Percentiles rank a stretch among this genome's conserved stretches.
Conservation (phyloP, 2,797 vertebrate genomes). For the Simalia tracyae region DNA sequence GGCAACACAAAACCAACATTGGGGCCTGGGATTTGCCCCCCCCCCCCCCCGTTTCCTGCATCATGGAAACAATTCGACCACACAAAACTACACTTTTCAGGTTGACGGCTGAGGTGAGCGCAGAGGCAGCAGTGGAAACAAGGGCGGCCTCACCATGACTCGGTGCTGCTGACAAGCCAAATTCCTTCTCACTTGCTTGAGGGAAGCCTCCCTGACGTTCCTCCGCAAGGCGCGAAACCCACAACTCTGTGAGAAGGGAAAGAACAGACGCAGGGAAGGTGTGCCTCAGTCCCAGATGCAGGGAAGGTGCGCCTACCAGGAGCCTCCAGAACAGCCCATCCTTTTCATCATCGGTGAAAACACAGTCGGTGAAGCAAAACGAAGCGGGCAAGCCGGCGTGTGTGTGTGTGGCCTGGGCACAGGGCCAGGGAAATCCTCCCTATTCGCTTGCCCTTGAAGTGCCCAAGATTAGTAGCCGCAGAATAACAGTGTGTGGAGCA, state of each 20-base stretch:
- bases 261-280: accelerated
- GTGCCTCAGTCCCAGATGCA: background rate
- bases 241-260: constrained; percentile 67
- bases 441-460: background rate
- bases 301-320: background rate
- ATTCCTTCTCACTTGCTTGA: constrained; percentile 73
- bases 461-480: background rate
- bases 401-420: background rate
- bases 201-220: constrained; percentile 69
- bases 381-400: background rate
- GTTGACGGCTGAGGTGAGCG: background rate
- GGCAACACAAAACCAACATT: background rate
- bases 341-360: background rate
- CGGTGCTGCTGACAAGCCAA: constrained; percentile 77
- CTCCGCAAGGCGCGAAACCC: constrained; percentile 75
- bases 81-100: accelerated
- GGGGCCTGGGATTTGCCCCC: background rate
- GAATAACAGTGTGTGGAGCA: background rate
- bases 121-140: background rate
- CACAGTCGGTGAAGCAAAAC: background rate
- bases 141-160: constrained; percentile 58
- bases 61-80: background rate
- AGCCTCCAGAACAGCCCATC: background rate
- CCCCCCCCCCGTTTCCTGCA: background rate
- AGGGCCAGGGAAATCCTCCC: background rate